Base-by-base conservation (phyloP, 2,797 vertebrate species). In the Sebastes baramenuke region DNA sequence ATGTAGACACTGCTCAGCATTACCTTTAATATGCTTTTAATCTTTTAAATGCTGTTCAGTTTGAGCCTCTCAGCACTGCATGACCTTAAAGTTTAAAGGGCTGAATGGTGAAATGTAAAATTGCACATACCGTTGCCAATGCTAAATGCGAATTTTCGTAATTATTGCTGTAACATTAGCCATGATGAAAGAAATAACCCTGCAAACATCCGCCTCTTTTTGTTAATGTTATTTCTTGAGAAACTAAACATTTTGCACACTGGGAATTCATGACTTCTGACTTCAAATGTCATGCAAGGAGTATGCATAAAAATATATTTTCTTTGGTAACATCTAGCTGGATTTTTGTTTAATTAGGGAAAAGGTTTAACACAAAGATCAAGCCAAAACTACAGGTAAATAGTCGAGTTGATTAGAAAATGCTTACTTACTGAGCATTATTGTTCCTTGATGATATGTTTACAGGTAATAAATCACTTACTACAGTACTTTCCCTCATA, bases 81-180 rank as follows among this genome's bases (percentile, higher is more conserved):
- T 64, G 36, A 65, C 60, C 61, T 80, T 27, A 18, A 46, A 62
- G 42, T 58, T 65, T 14, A 59, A 67, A 58, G 5, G 13, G 2
- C 14, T 30, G 8, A 55, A 71, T 78, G 56, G 34, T 71, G 42
- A 79, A 80, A 79, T 49, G 6, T 38, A 13, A 66, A 65, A 14
- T 62, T 70, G 60, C 59, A 64, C 18, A 67, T 9, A 25, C 10
- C 70, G 18, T 67, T 69, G 36, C 52, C 16, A 5, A 66, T 38
- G 25, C 22, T 61, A 32, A 2, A 66, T 49, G 32, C 11, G 5
- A 49, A 69, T 59, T 75, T 75, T 77, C 42, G 75, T 20, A 70
- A 67, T 22, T 75, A 56, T 75, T 82, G 67, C 36, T 78, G 79
- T 62, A 87, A 70, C 59, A 13, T 71, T 20, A 14, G 60, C 61